Base-by-base conservation (phyloP, 2,888 invertebrate species). In the Bugulina stolonifera region DNA sequence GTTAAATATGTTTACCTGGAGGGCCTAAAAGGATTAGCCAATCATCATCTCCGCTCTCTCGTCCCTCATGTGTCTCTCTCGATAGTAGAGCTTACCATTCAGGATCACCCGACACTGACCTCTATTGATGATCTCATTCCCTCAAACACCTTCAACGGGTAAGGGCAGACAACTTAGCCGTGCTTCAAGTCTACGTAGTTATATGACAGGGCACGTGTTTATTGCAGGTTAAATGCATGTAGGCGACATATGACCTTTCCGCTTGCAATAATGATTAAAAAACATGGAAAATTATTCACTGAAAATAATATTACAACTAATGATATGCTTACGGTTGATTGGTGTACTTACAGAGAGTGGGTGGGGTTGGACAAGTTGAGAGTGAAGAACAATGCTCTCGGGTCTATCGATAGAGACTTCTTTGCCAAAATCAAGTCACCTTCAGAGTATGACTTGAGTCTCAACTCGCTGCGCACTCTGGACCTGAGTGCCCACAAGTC, bases 91-190 rank as follows among this genome's bases (percentile, higher is more conserved):
- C 64, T 64, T 2, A 14, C 14, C 14, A 64, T 64, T 10, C 3
- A 14, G 25, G 27, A 64, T n/a, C 22, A 64, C 32, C 64, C 64
- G 5, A 14, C 29, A 5, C 32, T 64, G 32, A 64, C 64, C 5
- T 64, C 64, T 5, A n/a, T 64, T 2, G 64, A 64, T 64, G 64
- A 25, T 5, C 5, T 64, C 22, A 64, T 64, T 25, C 64, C 64
- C 3, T 1, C 27, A 2, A 43, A 43, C 43, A 43, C 43, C 43
- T 10, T 10, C 18, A 43, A 43, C 18, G 43, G 43, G 43, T 43
- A 43, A 43, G 43, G 5, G 43, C n/a, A n/a, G n/a, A n/a, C n/a
- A n/a, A n/a, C n/a, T n/a, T n/a, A n/a, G n/a, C n/a, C n/a, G n/a
- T n/a, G n/a, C n/a, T n/a, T n/a, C n/a, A n/a, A n/a, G n/a, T n/a